These are phyloP conservation scores for Melikaiella ostensackeni DNA, from an alignment of 2,888 invertebrate species.

Conservation along the genomic window DNA sequence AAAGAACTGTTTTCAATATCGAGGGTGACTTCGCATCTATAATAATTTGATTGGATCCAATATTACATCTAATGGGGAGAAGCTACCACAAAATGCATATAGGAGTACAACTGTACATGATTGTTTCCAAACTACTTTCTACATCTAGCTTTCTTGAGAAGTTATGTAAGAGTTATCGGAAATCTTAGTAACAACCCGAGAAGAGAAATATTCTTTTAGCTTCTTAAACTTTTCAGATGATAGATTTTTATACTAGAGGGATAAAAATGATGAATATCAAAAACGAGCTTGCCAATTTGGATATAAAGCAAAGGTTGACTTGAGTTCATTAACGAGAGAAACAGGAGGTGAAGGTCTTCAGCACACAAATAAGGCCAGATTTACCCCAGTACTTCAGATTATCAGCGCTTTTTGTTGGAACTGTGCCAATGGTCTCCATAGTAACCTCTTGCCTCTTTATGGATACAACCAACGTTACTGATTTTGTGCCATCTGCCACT, in stretches of 20 bases:
- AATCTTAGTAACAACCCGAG: background rate
- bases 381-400: constrained; percentile 67
- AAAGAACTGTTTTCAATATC: no score
- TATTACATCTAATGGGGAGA: no score
- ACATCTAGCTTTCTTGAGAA: no score
- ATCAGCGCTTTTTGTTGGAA: constrained; percentile 70
- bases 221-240: no score
- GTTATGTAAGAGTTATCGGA: no score
- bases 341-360: constrained; percentile 66
- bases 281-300: background rate
- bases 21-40: no score
- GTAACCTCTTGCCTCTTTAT: constrained; percentile 63
- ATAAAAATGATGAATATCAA: constrained; percentile 6
- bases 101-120: no score
- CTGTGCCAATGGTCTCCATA: constrained; percentile 70
- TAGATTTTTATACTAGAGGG: no score
- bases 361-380: constrained; percentile 66
- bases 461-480: constrained; percentile 56
- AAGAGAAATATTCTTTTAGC: background rate
- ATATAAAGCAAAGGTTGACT: constrained; percentile 7
- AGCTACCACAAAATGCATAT: no score
- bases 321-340: constrained; percentile 27
- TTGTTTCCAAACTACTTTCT: no score
- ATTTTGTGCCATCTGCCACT: constrained; percentile 54
- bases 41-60: no score